phyloP scores from a whole-genome alignment of 2,113 vertebrate genomes.

The Syngnathus scovelli region DNA sequence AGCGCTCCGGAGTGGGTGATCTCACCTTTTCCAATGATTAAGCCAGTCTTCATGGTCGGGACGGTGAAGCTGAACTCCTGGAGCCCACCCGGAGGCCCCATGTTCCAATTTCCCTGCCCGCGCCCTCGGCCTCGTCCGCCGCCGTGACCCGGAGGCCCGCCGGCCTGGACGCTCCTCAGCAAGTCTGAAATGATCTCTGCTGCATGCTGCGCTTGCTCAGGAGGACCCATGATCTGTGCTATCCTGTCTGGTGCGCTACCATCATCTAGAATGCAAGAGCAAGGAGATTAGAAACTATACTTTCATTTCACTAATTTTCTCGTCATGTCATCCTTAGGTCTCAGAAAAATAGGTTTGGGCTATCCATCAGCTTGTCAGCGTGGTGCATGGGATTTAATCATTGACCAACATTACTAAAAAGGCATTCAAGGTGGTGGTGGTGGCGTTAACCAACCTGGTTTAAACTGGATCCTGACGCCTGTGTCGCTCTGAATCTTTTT shows the following conservation, averaged over 20 bases:
- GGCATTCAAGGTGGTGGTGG: background rate
- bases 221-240: conserved; percentile 96
- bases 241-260: conserved; percentile 95
- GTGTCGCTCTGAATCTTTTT: conserved; percentile 99
- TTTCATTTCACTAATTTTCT: fast-evolving
- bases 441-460: conserved; percentile 77
- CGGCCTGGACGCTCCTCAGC: conserved; percentile 95
- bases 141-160: conserved; percentile 87
- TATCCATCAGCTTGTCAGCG: conserved; percentile 63
- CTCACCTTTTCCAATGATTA: conserved; percentile 95
- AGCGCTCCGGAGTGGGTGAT: background rate
- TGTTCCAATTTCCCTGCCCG: conserved; percentile 97
- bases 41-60: conserved; percentile 94
- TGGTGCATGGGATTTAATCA: conserved; percentile 66
- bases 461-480: conserved; percentile 96
- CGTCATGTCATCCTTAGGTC: conserved; percentile 16
- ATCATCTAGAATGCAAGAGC: conserved; percentile 74
- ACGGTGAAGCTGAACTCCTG: conserved; percentile 98
- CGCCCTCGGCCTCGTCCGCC: conserved; percentile 91
- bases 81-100: conserved; percentile 95
- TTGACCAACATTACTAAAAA: conserved; percentile 26
- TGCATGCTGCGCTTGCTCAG: conserved; percentile 92
- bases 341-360: conserved; percentile 49
- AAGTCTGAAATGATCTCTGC: conserved; percentile 95
- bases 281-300: fast-evolving